Base-by-base conservation (phyloP, 2,113 vertebrate species). In the Laterallus jamaicensis region DNA sequence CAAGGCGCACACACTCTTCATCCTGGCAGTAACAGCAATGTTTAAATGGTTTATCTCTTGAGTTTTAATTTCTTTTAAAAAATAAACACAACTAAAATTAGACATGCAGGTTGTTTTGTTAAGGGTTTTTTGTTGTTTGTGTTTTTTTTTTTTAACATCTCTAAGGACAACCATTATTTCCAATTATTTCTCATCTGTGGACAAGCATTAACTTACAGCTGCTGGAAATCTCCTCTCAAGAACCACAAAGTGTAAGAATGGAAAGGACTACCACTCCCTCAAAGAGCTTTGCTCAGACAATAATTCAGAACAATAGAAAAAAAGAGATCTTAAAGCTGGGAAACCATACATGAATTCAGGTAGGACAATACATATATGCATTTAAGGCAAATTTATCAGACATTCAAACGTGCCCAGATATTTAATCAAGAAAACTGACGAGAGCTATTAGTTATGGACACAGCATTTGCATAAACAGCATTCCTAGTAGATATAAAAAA, bases 1-100 rank as follows among this genome's bases (percentile, higher is more conserved):
- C 99, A 59, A 99, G 98, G 58, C 99, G 99, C 59, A 99, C 99
- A 68, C 99, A 98, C 86, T 99, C 99, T 79, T 99, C 99, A 99
- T 99, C 99, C 99, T 99, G 74, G 17, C 52, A 91, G 86, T 11
- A 94, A 91, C 20, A 95, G 9, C 5, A 17, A 42, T 12, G 6
- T 37, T 77, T 17, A 73, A 31, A 5, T 49, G 7, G 17, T 73
- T n/a, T 5, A 17, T 2, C 13, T 47, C 56, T 15, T 17, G 11
- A 50, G 35, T 29, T 22, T 32, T 40, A 16, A 49, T 40, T 16
- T 32, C 54, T 78, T 90, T 4, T 35, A 56, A 40, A 50, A 88
- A 15, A 21, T 3, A 68, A 62, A 39, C 7, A 32, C 12, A 49
- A n/a, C 25, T 67, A n/a, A 12, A 67, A 78, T 37, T 47, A 93